A percentile compares a stretch with the other conserved stretches of the same genome.
phyloP scores from a whole-genome alignment of 2,888 invertebrate species.

The Eupithecia tripunctaria region DNA sequence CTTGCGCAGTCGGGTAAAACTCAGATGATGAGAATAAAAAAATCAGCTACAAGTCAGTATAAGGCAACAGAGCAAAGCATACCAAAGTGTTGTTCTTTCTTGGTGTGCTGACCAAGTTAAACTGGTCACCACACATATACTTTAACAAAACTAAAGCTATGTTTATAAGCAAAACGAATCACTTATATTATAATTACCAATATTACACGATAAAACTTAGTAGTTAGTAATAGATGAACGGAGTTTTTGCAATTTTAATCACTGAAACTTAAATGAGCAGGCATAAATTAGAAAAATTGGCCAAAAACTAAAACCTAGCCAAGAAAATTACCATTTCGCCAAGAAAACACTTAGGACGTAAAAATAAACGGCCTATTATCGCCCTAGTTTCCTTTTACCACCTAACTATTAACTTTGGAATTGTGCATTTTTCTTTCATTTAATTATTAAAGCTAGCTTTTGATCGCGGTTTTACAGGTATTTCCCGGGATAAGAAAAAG shows the following conservation, averaged over 20 bases:
- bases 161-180: no score
- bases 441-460: background rate
- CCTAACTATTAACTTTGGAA: background rate
- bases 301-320: slow-evolving; percentile 3
- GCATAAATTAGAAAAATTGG: background rate
- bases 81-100: no score
- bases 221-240: background rate
- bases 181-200: no score
- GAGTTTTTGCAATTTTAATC: background rate
- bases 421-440: background rate
- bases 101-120: no score
- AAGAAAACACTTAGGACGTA: background rate
- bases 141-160: no score
- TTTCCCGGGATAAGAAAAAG: background rate
- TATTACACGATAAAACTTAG: no score
- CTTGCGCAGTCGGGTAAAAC: background rate
- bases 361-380: background rate
- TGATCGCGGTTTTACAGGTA: background rate
- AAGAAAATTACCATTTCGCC: slow-evolving; percentile 7
- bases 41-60: background rate
- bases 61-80: no score
- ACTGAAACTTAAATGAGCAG: background rate
- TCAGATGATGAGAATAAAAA: background rate
- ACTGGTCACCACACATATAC: no score
- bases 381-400: background rate